Base-by-base conservation (phyloP, 2,113 vertebrate species). In the Phyllostomus hastatus region DNA sequence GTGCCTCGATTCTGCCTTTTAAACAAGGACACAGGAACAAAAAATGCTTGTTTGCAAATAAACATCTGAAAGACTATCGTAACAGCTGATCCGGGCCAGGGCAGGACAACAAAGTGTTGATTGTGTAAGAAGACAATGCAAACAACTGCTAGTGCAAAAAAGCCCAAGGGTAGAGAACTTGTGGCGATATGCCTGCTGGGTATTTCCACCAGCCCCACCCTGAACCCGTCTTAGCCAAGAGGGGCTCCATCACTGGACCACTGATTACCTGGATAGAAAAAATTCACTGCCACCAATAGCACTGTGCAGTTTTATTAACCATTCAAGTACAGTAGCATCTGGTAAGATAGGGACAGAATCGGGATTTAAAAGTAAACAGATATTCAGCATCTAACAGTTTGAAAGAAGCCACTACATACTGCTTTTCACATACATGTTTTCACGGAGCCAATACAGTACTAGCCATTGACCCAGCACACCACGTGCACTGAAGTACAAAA, bases 261-360 rank as follows among this genome's bases (percentile, higher is more conserved):
- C 50, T 46, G 16, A 38, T 52, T 69, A 92, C 90, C 95, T 97
- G 84, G 70, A 91, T 22, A 86, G 80, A 96, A 98, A 96, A 5
- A 95, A 96, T n/a, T 94, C 97, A 97, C 95, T 66, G 93, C 66
- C 85, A 96, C 1, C 97, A 98, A 98, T 97, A 99, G 98, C 98
- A 99, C 98, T 98, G 98, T 98, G 98, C 98, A 98, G 98, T 97
- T 98, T 99, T 99, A 99, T 99, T 99, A 98, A 98, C 98, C 98
- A 99, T 98, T 98, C 97, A 88, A 98, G 98, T 98, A 98, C 98
- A 99, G 98, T 97, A 98, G 98, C 66, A 98, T 98, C 98, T 98
- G 96, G 97, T 98, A 98, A 98, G 97, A 98, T 96, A n/a, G 97
- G 97, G 98, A 98, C 98, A 98, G 97, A 98, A 98, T 97, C 95